These are phyloP conservation scores for Hipposideros armiger DNA, from an alignment of 2,113 vertebrate species.

Conservation along the genomic window DNA sequence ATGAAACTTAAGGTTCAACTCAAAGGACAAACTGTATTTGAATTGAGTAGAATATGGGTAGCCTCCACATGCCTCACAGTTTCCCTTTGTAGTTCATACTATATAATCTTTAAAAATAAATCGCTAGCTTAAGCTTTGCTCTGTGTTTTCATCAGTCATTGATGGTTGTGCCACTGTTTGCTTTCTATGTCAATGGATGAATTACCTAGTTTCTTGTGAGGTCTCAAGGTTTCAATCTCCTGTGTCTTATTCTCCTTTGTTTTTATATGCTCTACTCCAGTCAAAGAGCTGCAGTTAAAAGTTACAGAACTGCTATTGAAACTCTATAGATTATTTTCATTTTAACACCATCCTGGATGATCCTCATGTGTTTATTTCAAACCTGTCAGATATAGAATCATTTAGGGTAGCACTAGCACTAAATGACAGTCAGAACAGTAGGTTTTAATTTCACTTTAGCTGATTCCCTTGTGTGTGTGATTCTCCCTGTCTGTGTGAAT, in stretches of 20 bases:
- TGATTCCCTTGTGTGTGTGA: neutral
- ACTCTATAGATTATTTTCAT: neutral
- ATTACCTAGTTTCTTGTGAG: neutral
- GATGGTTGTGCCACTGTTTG: conserved; percentile 38
- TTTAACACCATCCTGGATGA: conserved; percentile 1
- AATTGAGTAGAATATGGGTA: neutral
- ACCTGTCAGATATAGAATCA: neutral
- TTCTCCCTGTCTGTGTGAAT: neutral
- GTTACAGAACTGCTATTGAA: neutral
- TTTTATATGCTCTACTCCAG: neutral
- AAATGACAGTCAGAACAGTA: neutral
- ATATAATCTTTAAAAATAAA: conserved; percentile 25
- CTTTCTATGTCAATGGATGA: conserved; percentile 24
- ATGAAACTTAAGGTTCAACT: neutral
- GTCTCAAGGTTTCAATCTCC: neutral
- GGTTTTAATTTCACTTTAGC: conserved; percentile 31
- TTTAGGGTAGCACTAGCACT: neutral
- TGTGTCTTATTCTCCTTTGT: neutral
- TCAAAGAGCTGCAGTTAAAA: conserved; percentile 19
- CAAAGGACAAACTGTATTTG: neutral
- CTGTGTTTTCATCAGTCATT: neutral
- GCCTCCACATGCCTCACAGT: neutral
- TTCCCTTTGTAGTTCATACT: neutral
- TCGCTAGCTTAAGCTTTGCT: conserved; percentile 18
- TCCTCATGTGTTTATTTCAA: neutral